Percentiles rank a stretch among this genome's conserved stretches.
phyloP scores from a whole-genome alignment of 2,888 invertebrate genomes.

The Venusia cambrica region DNA sequence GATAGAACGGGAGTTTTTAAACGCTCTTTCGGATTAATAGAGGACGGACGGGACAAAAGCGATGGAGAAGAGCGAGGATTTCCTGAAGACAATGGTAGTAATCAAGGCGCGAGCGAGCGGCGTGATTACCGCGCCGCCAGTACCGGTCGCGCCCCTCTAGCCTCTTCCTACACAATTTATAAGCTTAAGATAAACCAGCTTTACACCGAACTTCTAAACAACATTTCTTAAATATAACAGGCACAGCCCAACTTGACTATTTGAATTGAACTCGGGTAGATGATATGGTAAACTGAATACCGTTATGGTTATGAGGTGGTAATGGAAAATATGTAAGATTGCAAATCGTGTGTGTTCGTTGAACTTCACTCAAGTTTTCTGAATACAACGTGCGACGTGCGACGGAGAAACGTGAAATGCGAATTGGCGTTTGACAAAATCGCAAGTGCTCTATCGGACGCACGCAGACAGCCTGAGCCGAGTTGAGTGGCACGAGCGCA shows the following conservation, averaged over 20 bases:
- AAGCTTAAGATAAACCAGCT: conserved; percentile 53
- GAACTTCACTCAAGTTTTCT: conserved; percentile 32
- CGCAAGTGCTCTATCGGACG: conserved; percentile 28
- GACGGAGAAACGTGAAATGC: conserved; percentile 31
- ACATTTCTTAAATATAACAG: conserved; percentile 15
- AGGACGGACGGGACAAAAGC: conserved; percentile 53
- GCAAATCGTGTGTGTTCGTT: conserved; percentile 9
- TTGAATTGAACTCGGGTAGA: conserved; percentile 13
- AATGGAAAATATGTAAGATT: conserved; percentile 12
- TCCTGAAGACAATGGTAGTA: conserved; percentile 64
- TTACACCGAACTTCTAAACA: conserved; percentile 29
- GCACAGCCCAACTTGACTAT: conserved; percentile 13
- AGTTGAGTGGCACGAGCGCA: conserved; percentile 35
- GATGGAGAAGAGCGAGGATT: conserved; percentile 54
- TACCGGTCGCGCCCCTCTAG: conserved; percentile 19
- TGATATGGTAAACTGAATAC: conserved; percentile 16
- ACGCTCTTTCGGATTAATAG: conserved; percentile 45
- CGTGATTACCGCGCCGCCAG: conserved; percentile 43
- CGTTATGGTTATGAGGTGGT: too few species aligned
- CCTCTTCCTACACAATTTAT: conserved; percentile 47
- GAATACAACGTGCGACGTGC: conserved; percentile 34
- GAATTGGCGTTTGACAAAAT: conserved; percentile 28
- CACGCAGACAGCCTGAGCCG: too few species aligned
- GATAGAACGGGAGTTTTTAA: conserved; percentile 41
- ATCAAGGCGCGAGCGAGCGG: conserved; percentile 52